These are phyloP conservation scores for Bubo scandiacus DNA, from an alignment of 2,113 vertebrate genomes.

Conservation along the genomic window DNA sequence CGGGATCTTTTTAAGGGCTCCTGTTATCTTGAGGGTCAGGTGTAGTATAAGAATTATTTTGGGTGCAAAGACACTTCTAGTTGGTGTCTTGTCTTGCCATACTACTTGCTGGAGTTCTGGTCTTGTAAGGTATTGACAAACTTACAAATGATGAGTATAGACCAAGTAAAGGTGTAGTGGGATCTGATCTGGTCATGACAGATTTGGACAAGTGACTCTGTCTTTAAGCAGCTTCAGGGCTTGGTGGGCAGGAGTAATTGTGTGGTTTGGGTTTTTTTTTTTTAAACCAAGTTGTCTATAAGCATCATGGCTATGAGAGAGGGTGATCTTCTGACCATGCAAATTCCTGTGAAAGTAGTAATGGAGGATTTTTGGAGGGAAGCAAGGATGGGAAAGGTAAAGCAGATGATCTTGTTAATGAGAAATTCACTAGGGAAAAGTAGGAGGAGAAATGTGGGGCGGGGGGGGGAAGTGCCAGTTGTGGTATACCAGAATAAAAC, in stretches of 20 bases:
- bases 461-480: no score
- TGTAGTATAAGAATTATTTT: background rate
- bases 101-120: background rate
- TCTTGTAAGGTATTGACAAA: background rate
- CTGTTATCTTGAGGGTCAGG: background rate
- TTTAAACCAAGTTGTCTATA: no score
- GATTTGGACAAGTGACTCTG: background rate
- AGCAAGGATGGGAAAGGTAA: background rate
- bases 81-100: background rate
- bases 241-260: no score
- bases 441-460: background rate
- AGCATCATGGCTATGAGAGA: background rate
- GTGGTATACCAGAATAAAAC: background rate
- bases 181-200: background rate
- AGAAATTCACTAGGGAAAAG: background rate
- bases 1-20: background rate
- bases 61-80: background rate
- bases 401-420: background rate
- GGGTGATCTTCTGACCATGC: background rate
- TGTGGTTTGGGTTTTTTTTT: background rate
- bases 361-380: background rate
- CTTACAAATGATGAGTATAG: background rate
- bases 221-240: background rate
- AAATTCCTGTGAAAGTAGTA: background rate
- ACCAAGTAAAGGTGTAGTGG: no score